phyloP scores from a whole-genome alignment of 2,113 vertebrate species.

The Oenanthe oenanthe region DNA sequence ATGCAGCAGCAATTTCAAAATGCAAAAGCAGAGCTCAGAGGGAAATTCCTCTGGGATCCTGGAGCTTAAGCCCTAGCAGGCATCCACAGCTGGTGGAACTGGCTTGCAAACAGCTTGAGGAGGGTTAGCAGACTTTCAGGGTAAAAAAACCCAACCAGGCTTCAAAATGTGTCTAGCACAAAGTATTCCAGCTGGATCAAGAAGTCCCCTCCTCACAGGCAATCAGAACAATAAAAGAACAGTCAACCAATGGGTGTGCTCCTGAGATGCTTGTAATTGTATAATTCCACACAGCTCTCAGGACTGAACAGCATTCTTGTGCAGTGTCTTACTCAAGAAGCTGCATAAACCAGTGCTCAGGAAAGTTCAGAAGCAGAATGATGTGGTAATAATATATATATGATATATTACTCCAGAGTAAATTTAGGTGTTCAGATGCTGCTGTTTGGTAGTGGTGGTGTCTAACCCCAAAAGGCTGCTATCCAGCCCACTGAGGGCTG shows the following conservation, averaged over 20 bases:
- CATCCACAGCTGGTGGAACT: not conserved
- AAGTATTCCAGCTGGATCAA: not conserved
- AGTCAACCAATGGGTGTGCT: not conserved
- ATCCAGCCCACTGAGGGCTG: not conserved
- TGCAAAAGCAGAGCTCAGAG: not conserved
- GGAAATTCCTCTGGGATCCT: not conserved
- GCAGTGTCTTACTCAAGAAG: not conserved
- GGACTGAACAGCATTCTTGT: not conserved
- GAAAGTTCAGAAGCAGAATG: not conserved
- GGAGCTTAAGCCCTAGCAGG: not conserved
- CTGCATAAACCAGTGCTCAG: not conserved
- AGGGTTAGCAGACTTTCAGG: not conserved
- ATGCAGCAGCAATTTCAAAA: not conserved
- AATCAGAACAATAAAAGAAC: not conserved
- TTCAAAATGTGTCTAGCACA: not conserved
- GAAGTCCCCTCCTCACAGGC: not conserved
- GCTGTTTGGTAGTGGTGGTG: not conserved
- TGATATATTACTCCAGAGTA: not conserved
- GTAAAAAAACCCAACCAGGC: not conserved
- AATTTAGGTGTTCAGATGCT: not conserved
- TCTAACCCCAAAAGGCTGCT: not conserved
- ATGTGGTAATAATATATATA: accelerated
- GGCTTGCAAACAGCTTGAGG: not conserved
- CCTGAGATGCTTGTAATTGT: not conserved
- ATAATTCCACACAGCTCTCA: not conserved